Conservation (phyloP, 1,140 invertebrate species). For the Drosophila sp. region DNA sequence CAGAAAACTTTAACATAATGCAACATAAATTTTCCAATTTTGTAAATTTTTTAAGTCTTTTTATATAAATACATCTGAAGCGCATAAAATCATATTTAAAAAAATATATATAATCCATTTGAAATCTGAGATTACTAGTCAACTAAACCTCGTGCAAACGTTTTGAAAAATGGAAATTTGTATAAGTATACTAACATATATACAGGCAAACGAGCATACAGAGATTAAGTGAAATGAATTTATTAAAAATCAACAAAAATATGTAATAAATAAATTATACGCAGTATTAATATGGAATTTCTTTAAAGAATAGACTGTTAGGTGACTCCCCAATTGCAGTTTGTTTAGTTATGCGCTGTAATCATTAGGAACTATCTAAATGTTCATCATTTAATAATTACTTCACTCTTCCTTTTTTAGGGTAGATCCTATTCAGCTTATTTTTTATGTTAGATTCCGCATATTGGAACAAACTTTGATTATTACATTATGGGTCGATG, state of each 20-base stretch:
- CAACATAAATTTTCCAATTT: conserved; percentile 64
- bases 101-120: conserved; percentile 30
- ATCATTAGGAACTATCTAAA: too few relatives aligned
- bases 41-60: conserved; percentile 63
- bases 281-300: neutral
- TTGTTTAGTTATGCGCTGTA: too few relatives aligned
- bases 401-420: too few relatives aligned
- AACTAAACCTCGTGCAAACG: conserved; percentile 17
- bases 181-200: conserved; percentile 8
- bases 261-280: conserved; percentile 11
- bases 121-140: conserved; percentile 43
- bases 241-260: conserved; percentile 42
- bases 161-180: conserved; percentile 7
- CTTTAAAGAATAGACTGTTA: neutral
- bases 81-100: conserved; percentile 47
- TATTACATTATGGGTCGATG: too few relatives aligned
- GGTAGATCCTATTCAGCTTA: too few relatives aligned
- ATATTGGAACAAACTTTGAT: too few relatives aligned
- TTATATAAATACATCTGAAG: conserved; percentile 47
- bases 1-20: conserved; percentile 52
- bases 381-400: too few relatives aligned
- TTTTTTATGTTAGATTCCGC: too few relatives aligned
- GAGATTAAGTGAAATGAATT: conserved; percentile 39
- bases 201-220: conserved; percentile 5
- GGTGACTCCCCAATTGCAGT: too few relatives aligned